Conservation (phyloP, 2,113 vertebrate species). For the Phoenicopterus ruber region DNA sequence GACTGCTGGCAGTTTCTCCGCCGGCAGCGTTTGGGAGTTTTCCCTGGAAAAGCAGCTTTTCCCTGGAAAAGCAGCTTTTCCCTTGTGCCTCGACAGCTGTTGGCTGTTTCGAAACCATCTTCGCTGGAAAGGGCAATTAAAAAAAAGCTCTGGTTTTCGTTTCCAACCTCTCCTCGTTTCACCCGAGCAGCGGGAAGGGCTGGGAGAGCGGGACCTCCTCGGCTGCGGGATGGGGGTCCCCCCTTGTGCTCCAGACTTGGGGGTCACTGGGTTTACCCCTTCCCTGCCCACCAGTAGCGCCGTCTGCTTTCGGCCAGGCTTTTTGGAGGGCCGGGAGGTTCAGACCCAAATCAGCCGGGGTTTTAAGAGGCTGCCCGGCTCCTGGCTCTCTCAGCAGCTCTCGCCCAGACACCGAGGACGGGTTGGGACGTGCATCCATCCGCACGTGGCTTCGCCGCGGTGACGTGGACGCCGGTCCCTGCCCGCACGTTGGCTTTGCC, state of each 20-base stretch:
- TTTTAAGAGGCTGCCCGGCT: neutral
- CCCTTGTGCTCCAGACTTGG: neutral
- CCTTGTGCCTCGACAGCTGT: neutral
- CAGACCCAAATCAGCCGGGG: neutral
- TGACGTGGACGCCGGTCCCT: rapidly evolving
- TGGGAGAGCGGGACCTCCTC: neutral
- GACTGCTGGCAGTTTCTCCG: neutral
- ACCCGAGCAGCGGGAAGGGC: neutral
- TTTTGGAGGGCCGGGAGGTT: neutral
- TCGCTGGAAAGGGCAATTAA: neutral
- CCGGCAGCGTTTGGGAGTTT: neutral
- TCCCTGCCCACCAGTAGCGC: neutral
- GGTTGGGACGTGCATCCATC: neutral
- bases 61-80: neutral
- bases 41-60: neutral
- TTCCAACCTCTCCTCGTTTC: neutral
- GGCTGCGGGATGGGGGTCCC: neutral
- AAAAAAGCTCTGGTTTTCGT: neutral
- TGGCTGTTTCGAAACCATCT: neutral
- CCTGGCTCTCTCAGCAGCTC: neutral
- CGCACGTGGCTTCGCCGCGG: rapidly evolving
- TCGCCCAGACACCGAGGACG: rapidly evolving
- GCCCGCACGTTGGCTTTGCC: rapidly evolving
- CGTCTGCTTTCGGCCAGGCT: neutral
- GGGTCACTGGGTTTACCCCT: neutral